Evolutionary conservation across 2,888 invertebrate genomes (phyloP).

Genomic region (Nebria brevicollis): DNA sequence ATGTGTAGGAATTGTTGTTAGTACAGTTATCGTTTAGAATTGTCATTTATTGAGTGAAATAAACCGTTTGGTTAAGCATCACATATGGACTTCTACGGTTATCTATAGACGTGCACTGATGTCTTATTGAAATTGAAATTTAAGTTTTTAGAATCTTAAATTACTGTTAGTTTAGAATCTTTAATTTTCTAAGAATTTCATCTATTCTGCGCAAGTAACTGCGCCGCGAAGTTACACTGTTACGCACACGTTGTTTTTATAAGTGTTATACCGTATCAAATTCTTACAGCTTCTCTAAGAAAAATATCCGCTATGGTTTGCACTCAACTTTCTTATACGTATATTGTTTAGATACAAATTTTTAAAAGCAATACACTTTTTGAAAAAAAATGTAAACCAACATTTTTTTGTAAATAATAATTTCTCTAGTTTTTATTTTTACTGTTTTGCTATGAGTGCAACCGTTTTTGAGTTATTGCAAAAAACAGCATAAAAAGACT

Average conservation of each 20-base stretch:
- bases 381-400: no score
- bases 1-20: neutral
- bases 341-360: no score
- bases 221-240: neutral
- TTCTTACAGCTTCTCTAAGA: neutral
- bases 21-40: conserved; percentile 14
- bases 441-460: no score
- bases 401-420: no score
- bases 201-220: neutral
- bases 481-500: no score
- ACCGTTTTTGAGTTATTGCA: no score
- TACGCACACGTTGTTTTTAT: neutral
- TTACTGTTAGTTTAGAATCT: neutral
- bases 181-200: neutral
- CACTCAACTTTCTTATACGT: neutral
- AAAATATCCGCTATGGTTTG: neutral
- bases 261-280: neutral
- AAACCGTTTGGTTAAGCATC: conserved; percentile 7
- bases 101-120: neutral
- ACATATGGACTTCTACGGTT: conserved; percentile 3
- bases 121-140: conserved; percentile 17
- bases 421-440: no score
- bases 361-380: no score
- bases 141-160: neutral
- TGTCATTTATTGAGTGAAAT: conserved; percentile 12